These are phyloP conservation scores for Drosophila suboccidentalis DNA, from an alignment of 2,888 invertebrate genomes.

Conservation along the genomic window DNA sequence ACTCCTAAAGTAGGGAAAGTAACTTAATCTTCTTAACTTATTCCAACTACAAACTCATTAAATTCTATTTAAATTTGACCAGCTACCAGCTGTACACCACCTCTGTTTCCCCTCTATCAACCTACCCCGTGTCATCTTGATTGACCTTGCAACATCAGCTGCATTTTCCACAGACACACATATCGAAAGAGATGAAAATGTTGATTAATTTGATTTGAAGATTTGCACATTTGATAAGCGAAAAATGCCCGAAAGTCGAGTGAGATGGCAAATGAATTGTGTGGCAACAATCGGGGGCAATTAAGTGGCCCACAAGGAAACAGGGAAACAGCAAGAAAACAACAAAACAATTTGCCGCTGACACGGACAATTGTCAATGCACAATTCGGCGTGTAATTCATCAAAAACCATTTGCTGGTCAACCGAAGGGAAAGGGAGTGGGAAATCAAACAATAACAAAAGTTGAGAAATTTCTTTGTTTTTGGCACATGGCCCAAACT, in stretches of 20 bases:
- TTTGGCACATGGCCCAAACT: slow-evolving; percentile 56
- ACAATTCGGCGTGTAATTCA: slow-evolving; percentile 67
- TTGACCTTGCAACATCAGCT: slow-evolving; percentile 27
- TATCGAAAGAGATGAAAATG: slow-evolving; percentile 25
- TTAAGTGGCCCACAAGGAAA: slow-evolving; percentile 39
- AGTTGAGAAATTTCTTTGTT: slow-evolving; percentile 62
- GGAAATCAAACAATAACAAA: slow-evolving; percentile 18
- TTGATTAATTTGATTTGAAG: slow-evolving; percentile 21
- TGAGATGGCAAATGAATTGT: slow-evolving; percentile 30
- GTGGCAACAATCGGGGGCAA: slow-evolving; percentile 56
- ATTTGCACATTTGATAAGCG: slow-evolving; percentile 34
- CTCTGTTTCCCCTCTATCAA: neutral
- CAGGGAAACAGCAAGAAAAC: neutral
- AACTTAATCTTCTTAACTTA: neutral
- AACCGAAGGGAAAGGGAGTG: neutral
- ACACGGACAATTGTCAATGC: slow-evolving; percentile 67
- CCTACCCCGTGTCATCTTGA: neutral
- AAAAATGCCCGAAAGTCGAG: neutral
- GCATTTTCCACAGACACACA: slow-evolving; percentile 2
- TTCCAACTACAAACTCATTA: neutral
- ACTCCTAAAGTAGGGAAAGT: too few species aligned
- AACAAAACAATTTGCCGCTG: slow-evolving; percentile 68
- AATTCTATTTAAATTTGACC: neutral
- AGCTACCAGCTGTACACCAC: slow-evolving; percentile 4
- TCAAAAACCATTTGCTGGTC: slow-evolving; percentile 52